Percentiles rank a stretch among this genome's conserved stretches.
Conservation (phyloP, 2,797 vertebrate species). For the Taeniopygia guttata region DNA sequence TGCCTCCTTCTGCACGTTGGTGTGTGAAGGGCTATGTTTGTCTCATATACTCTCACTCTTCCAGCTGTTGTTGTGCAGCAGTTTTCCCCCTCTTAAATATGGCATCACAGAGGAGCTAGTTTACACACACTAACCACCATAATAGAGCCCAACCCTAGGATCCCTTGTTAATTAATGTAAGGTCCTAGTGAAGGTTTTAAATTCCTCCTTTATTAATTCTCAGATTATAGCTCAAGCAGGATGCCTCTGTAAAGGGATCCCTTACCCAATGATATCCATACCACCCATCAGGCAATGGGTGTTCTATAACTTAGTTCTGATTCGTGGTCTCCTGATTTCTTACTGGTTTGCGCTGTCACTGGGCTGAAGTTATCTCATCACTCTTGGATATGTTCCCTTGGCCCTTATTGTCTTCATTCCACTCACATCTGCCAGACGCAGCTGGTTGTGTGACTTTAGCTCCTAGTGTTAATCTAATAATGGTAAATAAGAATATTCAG, state of each 20-base stretch:
- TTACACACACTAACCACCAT: background rate
- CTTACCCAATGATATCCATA: rapidly evolving
- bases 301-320: background rate
- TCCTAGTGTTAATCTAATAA: background rate
- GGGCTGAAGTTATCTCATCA: background rate
- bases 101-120: background rate
- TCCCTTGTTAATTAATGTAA: background rate
- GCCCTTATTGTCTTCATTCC: background rate
- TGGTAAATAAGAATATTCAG: background rate
- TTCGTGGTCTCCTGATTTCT: background rate
- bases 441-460: background rate
- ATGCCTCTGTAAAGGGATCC: background rate
- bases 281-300: background rate
- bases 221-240: background rate
- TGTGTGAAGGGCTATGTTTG: background rate
- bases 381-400: background rate
- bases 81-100: background rate
- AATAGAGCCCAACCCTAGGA: background rate
- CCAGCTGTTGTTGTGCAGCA: background rate
- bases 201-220: background rate
- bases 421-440: rapidly evolving
- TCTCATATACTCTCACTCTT: background rate
- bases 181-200: background rate
- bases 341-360: background rate
- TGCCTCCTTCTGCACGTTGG: background rate